Evolutionary conservation across 2,888 invertebrate genomes (phyloP), one percentile per base, ranked within the genome.

Genomic region (Drosophila mulleri): DNA sequence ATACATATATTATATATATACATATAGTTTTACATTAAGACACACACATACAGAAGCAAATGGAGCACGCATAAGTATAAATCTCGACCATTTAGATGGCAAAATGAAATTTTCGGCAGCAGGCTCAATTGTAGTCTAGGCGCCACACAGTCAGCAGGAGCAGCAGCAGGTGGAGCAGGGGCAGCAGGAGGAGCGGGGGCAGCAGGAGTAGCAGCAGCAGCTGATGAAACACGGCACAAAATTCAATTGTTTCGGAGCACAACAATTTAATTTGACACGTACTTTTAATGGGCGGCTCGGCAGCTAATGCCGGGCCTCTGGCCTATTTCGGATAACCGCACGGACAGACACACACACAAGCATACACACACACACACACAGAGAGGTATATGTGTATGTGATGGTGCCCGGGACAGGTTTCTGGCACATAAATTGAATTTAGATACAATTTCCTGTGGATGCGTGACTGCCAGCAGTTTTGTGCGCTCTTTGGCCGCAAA

Each of bases 381-480:
- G 29, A 54, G 4, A 26, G 57, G 50, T 4, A 26, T 52, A 35
- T 67, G 18, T 26, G 26, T 16, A 20, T 67, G 66, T 56, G 32
- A 11, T 32, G 58, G 57, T 56, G 63, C 50, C 57, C 69, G 68
- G 35, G 42, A 61, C 78, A 64, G 78, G 69, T 69, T 66, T 73
- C 62, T 41, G 47, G 66, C 69, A 67, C 89, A 88, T 86, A 84
- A 84, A 84, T 84, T 84, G 87, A 84, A 84, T 84, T 84, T 88
- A 90, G 90, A 84, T 84, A 84, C 84, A 90, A 90, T 84, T 90
- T 90, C 84, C 90, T 80, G 84, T 86, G 73, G 56, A 80, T 83
- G 90, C 89, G 90, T 84, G 87, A 73, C 88, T 88, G 80, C 60
- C 77, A 59, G 66, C 45, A 47, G 18, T 37, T 39, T 23, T 11